Conservation (phyloP, 2,888 invertebrate species). For the Rhingia campestris region DNA sequence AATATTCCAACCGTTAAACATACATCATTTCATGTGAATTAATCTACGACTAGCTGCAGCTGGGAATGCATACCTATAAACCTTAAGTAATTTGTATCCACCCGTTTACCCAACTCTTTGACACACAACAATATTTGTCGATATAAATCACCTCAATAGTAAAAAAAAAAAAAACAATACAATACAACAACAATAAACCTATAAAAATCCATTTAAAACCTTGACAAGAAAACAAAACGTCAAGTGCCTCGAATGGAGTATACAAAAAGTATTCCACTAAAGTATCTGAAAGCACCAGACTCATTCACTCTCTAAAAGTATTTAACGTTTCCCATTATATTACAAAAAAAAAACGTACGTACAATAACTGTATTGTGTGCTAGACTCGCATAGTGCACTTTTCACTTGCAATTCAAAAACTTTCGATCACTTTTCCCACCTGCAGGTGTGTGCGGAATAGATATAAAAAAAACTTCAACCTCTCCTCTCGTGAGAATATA, state of each 20-base stretch:
- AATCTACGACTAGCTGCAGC: too few species aligned
- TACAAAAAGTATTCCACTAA: not conserved
- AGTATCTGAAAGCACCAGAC: slow-evolving; percentile 41
- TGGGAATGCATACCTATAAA: too few species aligned
- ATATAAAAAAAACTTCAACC: not conserved
- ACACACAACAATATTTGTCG: too few species aligned
- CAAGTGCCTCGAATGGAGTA: not conserved
- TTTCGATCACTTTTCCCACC: slow-evolving; percentile 41
- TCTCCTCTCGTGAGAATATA: not conserved
- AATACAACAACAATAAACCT: not conserved
- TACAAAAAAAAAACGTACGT: slow-evolving; percentile 4
- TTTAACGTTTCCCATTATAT: slow-evolving; percentile 35
- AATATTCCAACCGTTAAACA: too few species aligned
- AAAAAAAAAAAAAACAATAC: not conserved
- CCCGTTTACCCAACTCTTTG: too few species aligned
- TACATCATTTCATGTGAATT: too few species aligned
- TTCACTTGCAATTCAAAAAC: slow-evolving; percentile 30
- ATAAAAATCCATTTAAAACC: slow-evolving; percentile 26
- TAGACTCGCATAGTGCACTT: not conserved
- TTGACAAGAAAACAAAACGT: slow-evolving; percentile 1
- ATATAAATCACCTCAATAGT: too few species aligned
- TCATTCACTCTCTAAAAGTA: slow-evolving; percentile 32
- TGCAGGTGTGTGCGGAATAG: not conserved
- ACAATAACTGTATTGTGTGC: slow-evolving; percentile 39
- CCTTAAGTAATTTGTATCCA: too few species aligned